These are phyloP conservation scores for Diarsia mendica DNA, from an alignment of 2,888 invertebrate species.

Conservation along the genomic window DNA sequence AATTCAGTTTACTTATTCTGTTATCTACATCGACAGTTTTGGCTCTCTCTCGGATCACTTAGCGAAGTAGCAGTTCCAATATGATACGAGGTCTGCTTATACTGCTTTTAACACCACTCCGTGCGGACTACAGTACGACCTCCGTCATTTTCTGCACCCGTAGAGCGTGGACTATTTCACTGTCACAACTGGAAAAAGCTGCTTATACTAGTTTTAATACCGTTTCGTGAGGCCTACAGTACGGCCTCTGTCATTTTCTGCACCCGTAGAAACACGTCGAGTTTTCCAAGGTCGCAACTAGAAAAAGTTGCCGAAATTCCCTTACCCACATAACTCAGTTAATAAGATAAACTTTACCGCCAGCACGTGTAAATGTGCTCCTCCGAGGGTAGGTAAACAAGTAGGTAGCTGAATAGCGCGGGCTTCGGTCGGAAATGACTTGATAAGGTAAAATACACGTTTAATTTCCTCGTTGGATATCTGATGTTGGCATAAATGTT, in stretches of 20 bases:
- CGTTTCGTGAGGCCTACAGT: neutral
- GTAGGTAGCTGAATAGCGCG: conserved; percentile 2
- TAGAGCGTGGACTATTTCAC: too few relatives aligned
- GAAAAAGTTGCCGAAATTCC: conserved; percentile 38
- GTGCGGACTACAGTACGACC: neutral
- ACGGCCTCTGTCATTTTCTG: conserved; percentile 47
- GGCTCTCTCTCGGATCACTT: neutral
- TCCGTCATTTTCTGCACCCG: conserved; percentile 52
- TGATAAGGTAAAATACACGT: conserved; percentile 34
- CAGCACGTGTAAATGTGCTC: conserved; percentile 37
- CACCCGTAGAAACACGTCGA: conserved; percentile 35
- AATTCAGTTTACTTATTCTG: neutral
- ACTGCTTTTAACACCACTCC: neutral
- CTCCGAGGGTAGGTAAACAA: conserved; percentile 20
- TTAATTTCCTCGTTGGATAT: conserved; percentile 44
- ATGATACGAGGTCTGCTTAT: neutral
- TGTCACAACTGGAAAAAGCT: too few relatives aligned
- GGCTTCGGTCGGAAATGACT: conserved; percentile 37
- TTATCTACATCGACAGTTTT: neutral
- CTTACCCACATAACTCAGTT: conserved; percentile 23
- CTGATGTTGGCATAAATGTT: conserved; percentile 26
- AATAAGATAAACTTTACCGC: conserved; percentile 34
- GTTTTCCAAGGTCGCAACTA: conserved; percentile 43
- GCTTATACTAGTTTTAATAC: too few relatives aligned
- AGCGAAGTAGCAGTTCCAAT: neutral